Evolutionary conservation across 2,113 vertebrate genomes (phyloP).

Genomic region (Scomber colias): DNA sequence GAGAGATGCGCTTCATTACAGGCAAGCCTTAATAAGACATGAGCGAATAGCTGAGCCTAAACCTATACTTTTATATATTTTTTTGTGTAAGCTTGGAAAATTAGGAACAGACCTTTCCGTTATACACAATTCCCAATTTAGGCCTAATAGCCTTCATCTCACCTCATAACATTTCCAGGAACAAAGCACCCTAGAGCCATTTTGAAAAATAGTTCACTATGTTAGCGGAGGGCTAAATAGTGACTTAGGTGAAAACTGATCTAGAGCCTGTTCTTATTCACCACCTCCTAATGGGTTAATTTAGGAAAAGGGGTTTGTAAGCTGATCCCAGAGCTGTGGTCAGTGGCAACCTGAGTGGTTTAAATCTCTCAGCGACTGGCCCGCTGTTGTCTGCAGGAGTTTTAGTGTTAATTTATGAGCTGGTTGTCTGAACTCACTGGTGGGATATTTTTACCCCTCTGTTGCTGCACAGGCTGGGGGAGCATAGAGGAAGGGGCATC

Average conservation of each 20-base stretch:
- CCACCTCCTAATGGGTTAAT: slow-evolving; percentile 78
- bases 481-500: slow-evolving; percentile 78
- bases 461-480: slow-evolving; percentile 85
- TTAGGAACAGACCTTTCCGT: slow-evolving; percentile 64
- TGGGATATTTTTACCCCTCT: slow-evolving; percentile 86
- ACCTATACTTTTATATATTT: slow-evolving; percentile 56
- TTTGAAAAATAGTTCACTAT: slow-evolving; percentile 70
- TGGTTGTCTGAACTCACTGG: slow-evolving; percentile 81
- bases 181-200: slow-evolving; percentile 70
- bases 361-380: slow-evolving; percentile 79
- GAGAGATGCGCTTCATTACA: slow-evolving; percentile 69
- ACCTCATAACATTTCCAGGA: slow-evolving; percentile 76
- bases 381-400: slow-evolving; percentile 80
- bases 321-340: slow-evolving; percentile 71
- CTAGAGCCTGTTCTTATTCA: slow-evolving; percentile 56
- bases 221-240: slow-evolving; percentile 61
- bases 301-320: slow-evolving; percentile 80
- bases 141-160: slow-evolving; percentile 68
- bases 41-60: slow-evolving; percentile 46
- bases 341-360: slow-evolving; percentile 77
- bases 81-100: slow-evolving; percentile 53
- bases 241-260: slow-evolving; percentile 74
- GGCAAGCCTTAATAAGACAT: slow-evolving; percentile 65
- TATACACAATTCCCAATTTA: slow-evolving; percentile 64
- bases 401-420: slow-evolving; percentile 84